phyloP scores from a whole-genome alignment of 2,113 vertebrate genomes.

The Alligator sinensis region DNA sequence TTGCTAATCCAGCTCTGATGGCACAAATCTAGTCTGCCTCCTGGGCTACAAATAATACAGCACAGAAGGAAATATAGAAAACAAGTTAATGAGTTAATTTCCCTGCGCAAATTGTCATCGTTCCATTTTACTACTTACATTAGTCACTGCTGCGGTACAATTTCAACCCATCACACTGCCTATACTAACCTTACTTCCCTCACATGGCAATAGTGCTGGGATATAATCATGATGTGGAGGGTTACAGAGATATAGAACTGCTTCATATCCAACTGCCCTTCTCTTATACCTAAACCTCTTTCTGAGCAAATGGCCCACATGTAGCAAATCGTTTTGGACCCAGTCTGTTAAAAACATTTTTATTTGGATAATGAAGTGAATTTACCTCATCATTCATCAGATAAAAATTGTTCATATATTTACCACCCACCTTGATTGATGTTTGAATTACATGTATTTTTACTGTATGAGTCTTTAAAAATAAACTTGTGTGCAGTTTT shows the following conservation, averaged over 20 bases:
- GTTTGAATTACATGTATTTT: not conserved
- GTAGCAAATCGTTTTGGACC: not conserved
- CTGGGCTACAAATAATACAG: not conserved
- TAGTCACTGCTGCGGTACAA: slow-evolving; percentile 11
- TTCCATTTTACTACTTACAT: not conserved
- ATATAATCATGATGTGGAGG: not conserved
- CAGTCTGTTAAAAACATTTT: slow-evolving; percentile 1
- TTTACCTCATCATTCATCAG: slow-evolving; percentile 1
- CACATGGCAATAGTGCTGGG: not conserved
- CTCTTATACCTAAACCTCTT: not conserved
- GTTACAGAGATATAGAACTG: not conserved
- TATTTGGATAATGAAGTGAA: not conserved
- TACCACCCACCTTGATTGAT: not conserved
- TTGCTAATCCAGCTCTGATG: not conserved
- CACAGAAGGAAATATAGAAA: slow-evolving; percentile 5
- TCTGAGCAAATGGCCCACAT: not conserved
- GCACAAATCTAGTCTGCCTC: no score
- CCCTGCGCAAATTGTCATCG: not conserved
- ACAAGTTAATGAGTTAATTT: not conserved
- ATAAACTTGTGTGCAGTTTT: not conserved
- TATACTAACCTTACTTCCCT: not conserved
- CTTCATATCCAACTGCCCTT: not conserved
- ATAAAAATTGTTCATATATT: not conserved
- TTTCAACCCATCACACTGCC: not conserved
- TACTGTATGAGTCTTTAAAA: not conserved